A percentile compares a stretch with the other conserved stretches of the same genome.
phyloP scores from a whole-genome alignment of 2,797 vertebrate genomes.

The Peromyscus nudipes region DNA sequence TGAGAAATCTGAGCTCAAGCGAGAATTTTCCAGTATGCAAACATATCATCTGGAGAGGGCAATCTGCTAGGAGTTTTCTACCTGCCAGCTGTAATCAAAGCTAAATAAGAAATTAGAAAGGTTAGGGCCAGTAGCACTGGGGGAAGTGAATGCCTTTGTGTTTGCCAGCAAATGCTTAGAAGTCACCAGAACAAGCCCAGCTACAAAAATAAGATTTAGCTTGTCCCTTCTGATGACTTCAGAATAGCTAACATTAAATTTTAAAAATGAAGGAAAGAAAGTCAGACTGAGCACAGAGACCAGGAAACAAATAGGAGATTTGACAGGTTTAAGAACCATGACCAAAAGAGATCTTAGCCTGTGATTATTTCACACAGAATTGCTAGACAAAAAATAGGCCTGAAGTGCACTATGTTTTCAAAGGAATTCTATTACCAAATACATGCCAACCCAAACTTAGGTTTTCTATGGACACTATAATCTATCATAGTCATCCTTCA shows the following conservation, averaged over 20 bases:
- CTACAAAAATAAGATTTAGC: background rate
- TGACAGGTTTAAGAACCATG: slow-evolving; percentile 31
- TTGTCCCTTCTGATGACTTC: background rate
- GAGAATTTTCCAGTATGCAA: slow-evolving; percentile 39
- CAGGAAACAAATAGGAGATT: background rate
- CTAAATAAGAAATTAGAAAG: slow-evolving; percentile 45
- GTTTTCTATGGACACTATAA: background rate
- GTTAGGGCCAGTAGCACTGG: background rate
- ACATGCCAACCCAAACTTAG: background rate
- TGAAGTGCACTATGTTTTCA: background rate
- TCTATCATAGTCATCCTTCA: background rate
- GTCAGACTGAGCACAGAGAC: background rate
- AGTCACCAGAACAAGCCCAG: background rate
- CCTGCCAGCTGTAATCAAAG: background rate
- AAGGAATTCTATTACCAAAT: background rate
- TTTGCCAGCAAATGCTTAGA: background rate
- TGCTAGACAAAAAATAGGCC: background rate
- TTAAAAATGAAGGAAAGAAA: background rate
- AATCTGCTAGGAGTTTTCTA: background rate
- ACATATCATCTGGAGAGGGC: background rate
- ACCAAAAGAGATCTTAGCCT: background rate
- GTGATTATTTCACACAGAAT: background rate
- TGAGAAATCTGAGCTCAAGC: background rate
- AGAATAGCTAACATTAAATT: slow-evolving; percentile 35
- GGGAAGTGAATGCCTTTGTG: background rate